Conservation (phyloP, 2,888 invertebrate species). For the Callyntrura guangdongensis region DNA sequence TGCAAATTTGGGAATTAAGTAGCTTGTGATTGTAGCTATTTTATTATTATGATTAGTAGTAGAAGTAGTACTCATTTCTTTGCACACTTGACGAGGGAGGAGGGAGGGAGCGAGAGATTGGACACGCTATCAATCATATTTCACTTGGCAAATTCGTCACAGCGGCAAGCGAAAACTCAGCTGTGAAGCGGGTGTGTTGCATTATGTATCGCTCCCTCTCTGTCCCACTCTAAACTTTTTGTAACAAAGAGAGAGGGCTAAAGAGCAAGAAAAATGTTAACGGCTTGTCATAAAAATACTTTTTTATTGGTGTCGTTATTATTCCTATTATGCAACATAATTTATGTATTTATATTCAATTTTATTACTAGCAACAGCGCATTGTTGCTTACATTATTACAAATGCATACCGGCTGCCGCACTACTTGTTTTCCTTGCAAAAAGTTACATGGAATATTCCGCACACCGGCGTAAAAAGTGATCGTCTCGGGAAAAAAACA, state of each 20-base stretch:
- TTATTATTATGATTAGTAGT: background rate
- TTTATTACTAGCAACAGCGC: background rate
- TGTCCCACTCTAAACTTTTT: background rate
- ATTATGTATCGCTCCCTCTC: background rate
- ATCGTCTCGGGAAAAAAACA: too few species aligned
- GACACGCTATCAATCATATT: slow-evolving; percentile 77
- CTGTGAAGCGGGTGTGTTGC: background rate
- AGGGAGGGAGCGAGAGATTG: slow-evolving; percentile 34
- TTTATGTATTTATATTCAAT: slow-evolving; percentile 25
- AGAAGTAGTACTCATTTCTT: background rate
- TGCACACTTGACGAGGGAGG: background rate
- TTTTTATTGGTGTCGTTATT: background rate
- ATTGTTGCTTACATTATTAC: background rate
- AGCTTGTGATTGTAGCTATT: too few species aligned
- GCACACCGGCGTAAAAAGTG: too few species aligned
- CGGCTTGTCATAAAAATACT: slow-evolving; percentile 2
- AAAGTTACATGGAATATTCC: too few species aligned
- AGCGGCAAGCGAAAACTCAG: slow-evolving; percentile 5
- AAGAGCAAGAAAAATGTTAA: background rate
- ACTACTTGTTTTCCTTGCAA: too few species aligned
- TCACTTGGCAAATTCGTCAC: slow-evolving; percentile 71
- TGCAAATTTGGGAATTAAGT: background rate
- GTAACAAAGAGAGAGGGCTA: background rate
- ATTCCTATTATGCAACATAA: slow-evolving; percentile 16
- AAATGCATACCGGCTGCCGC: background rate